A percentile compares a stretch with the other conserved stretches of the same genome.
Conservation (phyloP, 2,797 vertebrate genomes). For the Hydrocynus forskahlii region DNA sequence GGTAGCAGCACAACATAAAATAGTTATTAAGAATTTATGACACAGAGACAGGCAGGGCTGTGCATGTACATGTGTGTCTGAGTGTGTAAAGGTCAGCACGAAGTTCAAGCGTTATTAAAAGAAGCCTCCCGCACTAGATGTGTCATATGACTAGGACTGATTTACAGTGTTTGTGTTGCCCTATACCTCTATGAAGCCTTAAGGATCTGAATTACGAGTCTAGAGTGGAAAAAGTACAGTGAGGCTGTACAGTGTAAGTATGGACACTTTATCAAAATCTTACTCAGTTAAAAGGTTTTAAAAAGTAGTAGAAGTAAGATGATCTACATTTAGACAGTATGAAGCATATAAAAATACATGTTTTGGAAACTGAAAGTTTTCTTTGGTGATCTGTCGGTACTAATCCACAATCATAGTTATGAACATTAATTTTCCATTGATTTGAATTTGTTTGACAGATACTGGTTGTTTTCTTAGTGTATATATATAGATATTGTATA, state of each 20-base stretch:
- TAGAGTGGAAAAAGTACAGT: neutral
- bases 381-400: too few species aligned
- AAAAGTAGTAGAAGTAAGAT: too few species aligned
- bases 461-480: too few species aligned
- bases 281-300: too few species aligned
- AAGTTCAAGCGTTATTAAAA: conserved; percentile 12
- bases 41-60: neutral
- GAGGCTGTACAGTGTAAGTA: neutral
- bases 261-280: too few species aligned
- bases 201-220: neutral
- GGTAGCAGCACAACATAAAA: neutral
- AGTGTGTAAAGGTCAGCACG: conserved; percentile 18
- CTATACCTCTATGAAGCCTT: neutral
- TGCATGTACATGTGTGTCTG: neutral
- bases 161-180: conserved; percentile 20
- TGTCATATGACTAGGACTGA: conserved; percentile 10
- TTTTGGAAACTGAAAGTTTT: too few species aligned
- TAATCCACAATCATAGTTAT: too few species aligned
- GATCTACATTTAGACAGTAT: too few species aligned
- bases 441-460: too few species aligned
- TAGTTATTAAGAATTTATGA: neutral
- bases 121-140: neutral
- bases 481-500: too few species aligned
- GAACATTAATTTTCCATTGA: too few species aligned
- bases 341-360: too few species aligned